These are phyloP conservation scores for Rhineura floridana DNA, from an alignment of 2,113 vertebrate species.

Conservation along the genomic window DNA sequence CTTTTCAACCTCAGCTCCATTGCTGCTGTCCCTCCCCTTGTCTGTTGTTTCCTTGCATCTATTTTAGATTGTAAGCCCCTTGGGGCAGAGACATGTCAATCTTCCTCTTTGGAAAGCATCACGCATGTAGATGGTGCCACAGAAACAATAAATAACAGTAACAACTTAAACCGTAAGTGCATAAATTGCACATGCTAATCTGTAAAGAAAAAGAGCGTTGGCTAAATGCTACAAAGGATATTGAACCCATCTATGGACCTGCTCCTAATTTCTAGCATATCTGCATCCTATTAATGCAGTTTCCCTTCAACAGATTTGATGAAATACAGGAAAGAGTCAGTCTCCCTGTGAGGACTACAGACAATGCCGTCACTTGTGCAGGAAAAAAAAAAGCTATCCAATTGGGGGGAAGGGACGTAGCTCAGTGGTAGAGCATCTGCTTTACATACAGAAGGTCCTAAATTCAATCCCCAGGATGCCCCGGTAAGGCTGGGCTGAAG, in stretches of 20 bases:
- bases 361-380: too few species aligned
- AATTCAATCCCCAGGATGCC: too few species aligned
- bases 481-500: too few species aligned
- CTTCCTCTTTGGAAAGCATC: neutral
- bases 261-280: neutral
- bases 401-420: too few species aligned
- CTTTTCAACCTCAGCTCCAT: too few species aligned
- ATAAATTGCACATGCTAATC: neutral
- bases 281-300: neutral
- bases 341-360: neutral
- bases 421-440: too few species aligned
- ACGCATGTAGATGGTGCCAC: neutral
- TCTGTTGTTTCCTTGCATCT: neutral
- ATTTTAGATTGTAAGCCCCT: too few species aligned
- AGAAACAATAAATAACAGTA: neutral
- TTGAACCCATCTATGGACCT: neutral
- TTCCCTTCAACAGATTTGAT: neutral
- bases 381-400: too few species aligned
- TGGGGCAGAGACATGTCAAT: too few species aligned
- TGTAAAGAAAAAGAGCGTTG: neutral
- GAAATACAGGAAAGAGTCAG: neutral
- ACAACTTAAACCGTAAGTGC: accelerated
- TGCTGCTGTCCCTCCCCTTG: neutral
- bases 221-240: neutral
- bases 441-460: too few species aligned